These are phyloP conservation scores for Smithornis capensis DNA, from an alignment of 2,113 vertebrate species.

Conservation along the genomic window DNA sequence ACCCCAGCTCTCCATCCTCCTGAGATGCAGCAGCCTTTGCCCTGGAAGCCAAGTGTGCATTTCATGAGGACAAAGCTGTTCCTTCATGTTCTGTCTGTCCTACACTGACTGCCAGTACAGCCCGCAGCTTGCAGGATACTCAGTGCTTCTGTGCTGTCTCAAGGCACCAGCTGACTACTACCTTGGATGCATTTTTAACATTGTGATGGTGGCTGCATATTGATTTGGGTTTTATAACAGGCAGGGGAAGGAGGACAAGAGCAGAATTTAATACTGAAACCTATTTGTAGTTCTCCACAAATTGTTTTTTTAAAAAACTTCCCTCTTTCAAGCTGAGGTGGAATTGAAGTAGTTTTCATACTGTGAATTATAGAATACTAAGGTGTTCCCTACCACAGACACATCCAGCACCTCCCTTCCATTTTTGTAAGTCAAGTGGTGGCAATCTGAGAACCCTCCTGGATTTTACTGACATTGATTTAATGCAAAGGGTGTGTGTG, in stretches of 20 bases:
- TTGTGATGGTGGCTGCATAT: not conserved
- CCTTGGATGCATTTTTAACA: not conserved
- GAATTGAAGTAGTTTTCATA: constrained; percentile 40
- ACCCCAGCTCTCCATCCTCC: constrained; percentile 19
- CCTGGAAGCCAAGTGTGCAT: not conserved
- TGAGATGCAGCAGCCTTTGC: constrained; percentile 15
- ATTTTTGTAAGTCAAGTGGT: constrained; percentile 8
- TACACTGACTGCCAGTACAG: not conserved
- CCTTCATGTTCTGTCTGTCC: not conserved
- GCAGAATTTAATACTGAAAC: not conserved
- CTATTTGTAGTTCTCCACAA: constrained; percentile 17
- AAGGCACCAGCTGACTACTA: not conserved
- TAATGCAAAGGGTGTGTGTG: not conserved
- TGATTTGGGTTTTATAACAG: not conserved
- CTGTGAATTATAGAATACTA: not conserved
- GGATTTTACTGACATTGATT: not conserved
- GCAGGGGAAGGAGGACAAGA: not conserved
- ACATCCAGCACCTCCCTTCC: not conserved
- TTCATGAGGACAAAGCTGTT: not conserved
- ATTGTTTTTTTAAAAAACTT: not conserved
- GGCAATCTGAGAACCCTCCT: not conserved
- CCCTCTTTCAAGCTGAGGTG: not conserved
- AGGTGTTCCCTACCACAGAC: constrained; percentile 13
- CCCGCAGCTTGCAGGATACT: not conserved
- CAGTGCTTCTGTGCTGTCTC: not conserved